These are phyloP conservation scores for Oscheius sp. DNA, from an alignment of 2,888 invertebrate species.

Conservation along the genomic window DNA sequence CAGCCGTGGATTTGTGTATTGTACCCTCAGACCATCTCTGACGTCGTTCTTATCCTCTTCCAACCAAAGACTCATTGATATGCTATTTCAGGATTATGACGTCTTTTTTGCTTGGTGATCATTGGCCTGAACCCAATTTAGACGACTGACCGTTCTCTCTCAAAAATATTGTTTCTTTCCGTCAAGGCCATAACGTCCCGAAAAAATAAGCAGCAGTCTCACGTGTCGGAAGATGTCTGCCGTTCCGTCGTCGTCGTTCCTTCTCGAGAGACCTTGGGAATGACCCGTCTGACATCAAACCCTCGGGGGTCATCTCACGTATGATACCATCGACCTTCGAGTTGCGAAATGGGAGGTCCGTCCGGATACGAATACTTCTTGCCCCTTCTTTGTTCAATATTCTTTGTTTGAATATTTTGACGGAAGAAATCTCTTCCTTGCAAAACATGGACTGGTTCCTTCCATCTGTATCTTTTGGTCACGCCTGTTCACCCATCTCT, in stretches of 20 bases:
- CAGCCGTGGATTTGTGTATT: no score
- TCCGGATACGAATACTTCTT: background rate
- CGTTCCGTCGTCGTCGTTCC: background rate
- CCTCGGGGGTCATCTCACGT: background rate
- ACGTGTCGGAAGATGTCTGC: background rate
- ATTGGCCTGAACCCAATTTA: no score
- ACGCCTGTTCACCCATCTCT: no score
- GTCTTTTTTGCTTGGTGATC: no score
- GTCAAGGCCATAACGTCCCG: background rate
- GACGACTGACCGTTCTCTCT: background rate
- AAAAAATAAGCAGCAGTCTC: background rate
- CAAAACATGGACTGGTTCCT: no score
- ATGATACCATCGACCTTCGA: background rate
- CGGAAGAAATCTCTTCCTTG: no score
- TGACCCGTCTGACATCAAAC: background rate
- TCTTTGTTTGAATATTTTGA: no score
- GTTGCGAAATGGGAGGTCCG: constrained; percentile 2
- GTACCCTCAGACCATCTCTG: no score
- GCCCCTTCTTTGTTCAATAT: background rate
- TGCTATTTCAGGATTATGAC: no score
- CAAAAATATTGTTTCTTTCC: constrained; percentile 10
- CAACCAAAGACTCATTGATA: no score
- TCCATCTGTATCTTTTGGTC: no score
- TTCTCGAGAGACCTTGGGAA: background rate
- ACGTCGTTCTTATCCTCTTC: no score